Conservation (phyloP, 2,888 invertebrate genomes). For the Octodonta nipae region DNA sequence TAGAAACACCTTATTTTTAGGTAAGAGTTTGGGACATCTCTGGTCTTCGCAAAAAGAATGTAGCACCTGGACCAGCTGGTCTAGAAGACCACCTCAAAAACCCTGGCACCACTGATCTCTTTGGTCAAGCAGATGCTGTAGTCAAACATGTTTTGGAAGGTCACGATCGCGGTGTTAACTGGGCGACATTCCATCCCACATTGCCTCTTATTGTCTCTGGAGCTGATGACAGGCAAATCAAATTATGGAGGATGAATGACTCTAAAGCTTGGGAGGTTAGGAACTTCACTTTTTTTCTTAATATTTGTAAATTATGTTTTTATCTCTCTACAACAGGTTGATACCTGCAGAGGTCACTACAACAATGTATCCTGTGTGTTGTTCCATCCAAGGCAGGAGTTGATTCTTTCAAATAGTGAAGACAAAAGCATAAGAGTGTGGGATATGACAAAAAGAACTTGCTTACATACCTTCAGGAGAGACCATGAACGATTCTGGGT, state of each 20-base stretch:
- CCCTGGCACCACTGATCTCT: conserved; percentile 79
- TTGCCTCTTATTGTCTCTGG: conserved; percentile 77
- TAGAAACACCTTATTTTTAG: no score
- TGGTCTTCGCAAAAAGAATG: conserved; percentile 89
- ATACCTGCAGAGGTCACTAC: conserved; percentile 98
- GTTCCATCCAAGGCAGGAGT: conserved; percentile 93
- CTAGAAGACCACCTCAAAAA: conserved; percentile 77
- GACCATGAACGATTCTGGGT: conserved; percentile 98
- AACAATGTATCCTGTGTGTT: conserved; percentile 96
- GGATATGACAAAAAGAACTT: conserved; percentile 93
- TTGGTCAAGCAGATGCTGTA: conserved; percentile 87
- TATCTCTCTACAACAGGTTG: no score
- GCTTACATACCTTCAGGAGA: conserved; percentile 79
- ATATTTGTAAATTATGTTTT: conserved; percentile 44
- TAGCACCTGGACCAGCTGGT: conserved; percentile 88
- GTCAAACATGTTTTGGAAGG: conserved; percentile 85
- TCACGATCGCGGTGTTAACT: conserved; percentile 96
- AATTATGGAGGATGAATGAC: conserved; percentile 97
- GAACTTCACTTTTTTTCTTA: no score
- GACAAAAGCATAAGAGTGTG: conserved; percentile 96
- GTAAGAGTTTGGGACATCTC: conserved; percentile 98
- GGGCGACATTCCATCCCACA: conserved; percentile 93
- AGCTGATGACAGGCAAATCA: conserved; percentile 95
- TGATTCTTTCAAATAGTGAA: conserved; percentile 93
- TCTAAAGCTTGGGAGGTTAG: conserved; percentile 97